Conservation (phyloP, 2,113 vertebrate species). For the Triplophysa siluroides region DNA sequence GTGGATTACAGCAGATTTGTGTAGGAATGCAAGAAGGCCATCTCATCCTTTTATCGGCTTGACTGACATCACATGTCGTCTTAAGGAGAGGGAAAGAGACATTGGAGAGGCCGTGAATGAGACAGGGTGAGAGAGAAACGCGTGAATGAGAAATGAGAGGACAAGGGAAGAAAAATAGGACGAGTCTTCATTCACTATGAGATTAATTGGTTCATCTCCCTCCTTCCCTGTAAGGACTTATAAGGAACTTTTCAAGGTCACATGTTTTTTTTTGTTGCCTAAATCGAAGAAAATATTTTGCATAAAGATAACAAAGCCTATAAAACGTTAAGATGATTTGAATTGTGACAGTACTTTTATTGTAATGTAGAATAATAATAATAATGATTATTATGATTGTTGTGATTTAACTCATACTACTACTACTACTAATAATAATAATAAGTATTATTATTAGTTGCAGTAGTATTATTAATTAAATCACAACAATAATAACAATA, state of each 20-base stretch:
- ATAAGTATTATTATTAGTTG: too few species aligned
- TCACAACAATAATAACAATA: too few species aligned
- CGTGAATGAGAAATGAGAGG: not conserved
- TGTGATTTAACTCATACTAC: too few species aligned
- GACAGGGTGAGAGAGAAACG: not conserved
- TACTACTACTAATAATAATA: too few species aligned
- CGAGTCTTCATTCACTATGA: not conserved
- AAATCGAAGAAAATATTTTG: not conserved
- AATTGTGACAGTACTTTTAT: too few species aligned
- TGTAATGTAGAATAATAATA: too few species aligned
- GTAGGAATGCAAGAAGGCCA: slow-evolving; percentile 29
- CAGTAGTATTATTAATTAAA: too few species aligned
- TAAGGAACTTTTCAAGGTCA: not conserved
- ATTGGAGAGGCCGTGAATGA: not conserved
- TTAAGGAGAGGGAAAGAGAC: not conserved
- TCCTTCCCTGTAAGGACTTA: not conserved
- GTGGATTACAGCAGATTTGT: slow-evolving; percentile 33
- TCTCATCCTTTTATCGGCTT: slow-evolving; percentile 24
- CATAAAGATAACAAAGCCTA: not conserved
- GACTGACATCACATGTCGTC: slow-evolving; percentile 13
- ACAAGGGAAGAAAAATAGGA: not conserved
- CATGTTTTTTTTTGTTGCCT: not conserved
- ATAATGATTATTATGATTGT: too few species aligned
- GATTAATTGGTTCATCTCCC: not conserved
- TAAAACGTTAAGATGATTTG: not conserved